Conservation (phyloP, 1,140 invertebrate species). For the Berghia stephanieae region DNA sequence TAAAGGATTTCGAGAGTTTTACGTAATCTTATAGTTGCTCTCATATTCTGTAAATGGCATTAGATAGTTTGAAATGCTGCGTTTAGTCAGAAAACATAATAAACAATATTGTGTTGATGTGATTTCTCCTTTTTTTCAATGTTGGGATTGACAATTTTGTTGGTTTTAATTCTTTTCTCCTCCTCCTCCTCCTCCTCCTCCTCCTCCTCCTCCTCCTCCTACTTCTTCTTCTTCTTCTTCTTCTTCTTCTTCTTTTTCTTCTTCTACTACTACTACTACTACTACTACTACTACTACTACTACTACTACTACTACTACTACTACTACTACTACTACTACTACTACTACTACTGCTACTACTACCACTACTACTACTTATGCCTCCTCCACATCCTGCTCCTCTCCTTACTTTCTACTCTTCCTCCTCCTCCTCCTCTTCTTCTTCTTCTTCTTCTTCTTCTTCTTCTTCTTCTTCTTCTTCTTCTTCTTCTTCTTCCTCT, state of each 20-base stretch:
- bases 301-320: neutral
- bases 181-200: neutral
- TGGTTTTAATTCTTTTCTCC: neutral
- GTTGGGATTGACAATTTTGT: no score
- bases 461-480: neutral
- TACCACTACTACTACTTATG: constrained; percentile 2
- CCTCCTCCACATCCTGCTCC: neutral
- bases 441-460: neutral
- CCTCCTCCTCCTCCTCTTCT: neutral
- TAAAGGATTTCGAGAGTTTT: no score
- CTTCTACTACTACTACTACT: neutral
- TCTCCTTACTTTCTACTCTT: neutral
- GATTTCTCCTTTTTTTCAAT: neutral
- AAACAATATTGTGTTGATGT: neutral
- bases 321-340: constrained; percentile 2
- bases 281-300: neutral
- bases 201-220: neutral
- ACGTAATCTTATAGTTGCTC: no score
- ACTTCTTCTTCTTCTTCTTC: neutral
- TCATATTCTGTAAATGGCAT: no score
- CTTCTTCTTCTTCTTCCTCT: neutral
- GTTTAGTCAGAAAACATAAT: no score
- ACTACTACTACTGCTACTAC: constrained; percentile 1
- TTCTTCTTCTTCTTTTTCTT: neutral
- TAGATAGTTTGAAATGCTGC: no score